Evolutionary conservation across 2,113 vertebrate species (phyloP), one percentile per base, ranked within the genome.

Genomic region (Otus sunia): DNA sequence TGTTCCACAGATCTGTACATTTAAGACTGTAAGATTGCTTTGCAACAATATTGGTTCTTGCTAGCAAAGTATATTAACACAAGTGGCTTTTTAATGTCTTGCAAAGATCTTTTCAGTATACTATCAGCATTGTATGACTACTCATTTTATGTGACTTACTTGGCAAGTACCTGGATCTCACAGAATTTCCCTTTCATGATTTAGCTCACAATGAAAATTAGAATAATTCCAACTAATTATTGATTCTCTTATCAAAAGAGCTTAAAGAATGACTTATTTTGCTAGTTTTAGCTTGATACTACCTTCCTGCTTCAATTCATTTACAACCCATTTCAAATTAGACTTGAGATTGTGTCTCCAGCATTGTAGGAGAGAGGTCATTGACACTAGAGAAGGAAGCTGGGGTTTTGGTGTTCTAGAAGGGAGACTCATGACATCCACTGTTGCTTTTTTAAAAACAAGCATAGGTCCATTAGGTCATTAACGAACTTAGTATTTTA

Each of bases 241-340:
- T 77, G 50, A 81, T 95, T 81, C 21, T 92, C 47, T 96, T 45
- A 47, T 39, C 36, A 81, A 83, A 84, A 93, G 53, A 95, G 88
- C 84, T 91, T 90, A 90, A 97, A 88, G 91, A 76, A 87, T 83
- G 52, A 39, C 36, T 95, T 95, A 81, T 64, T 92, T 88, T 43
- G 34, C 47, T 56, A 63, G 43, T 75, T 94, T 95, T 87, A 53
- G n/a, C 8, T 76, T 88, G 64, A 64, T 88, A n/a, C 32, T 45
- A 90, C 37, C 63, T 96, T 92, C 88, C 45, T 88, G 13, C 55
- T 81, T 69, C 88, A 87, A 87, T 87, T 94, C 86, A 90, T 96
- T 93, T 95, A 68, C 47, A 95, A 93, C 41, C 66, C 27, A 80
- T 87, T 98, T 85, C 68, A 86, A 96, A 97, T 95, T 91, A 90